phyloP scores from a whole-genome alignment of 2,113 vertebrate species.

The Polypterus bichir region DNA sequence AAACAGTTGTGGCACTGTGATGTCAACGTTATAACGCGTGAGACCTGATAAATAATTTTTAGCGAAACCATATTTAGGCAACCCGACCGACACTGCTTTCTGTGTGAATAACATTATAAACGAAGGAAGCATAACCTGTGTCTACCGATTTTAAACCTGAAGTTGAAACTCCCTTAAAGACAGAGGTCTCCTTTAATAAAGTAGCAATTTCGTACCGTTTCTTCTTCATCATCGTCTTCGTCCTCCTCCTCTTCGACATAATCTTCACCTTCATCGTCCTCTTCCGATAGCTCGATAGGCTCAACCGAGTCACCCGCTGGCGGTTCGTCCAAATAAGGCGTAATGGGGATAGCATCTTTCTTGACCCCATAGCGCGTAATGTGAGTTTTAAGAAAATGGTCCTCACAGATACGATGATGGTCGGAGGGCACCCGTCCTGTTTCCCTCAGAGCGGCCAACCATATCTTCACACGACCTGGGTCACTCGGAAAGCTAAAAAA shows the following conservation, averaged over 20 bases:
- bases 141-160: too few relatives aligned
- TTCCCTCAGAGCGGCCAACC: slow-evolving; percentile 50
- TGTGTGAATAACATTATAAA: too few relatives aligned
- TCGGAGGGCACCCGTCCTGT: slow-evolving; percentile 22
- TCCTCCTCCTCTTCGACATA: slow-evolving; percentile 26
- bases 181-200: not conserved
- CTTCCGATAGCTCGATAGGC: slow-evolving; percentile 21
- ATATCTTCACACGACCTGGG: slow-evolving; percentile 35
- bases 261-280: slow-evolving; percentile 21
- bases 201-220: slow-evolving; percentile 39
- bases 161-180: too few relatives aligned
- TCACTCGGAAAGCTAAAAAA: slow-evolving; percentile 32
- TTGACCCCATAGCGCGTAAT: slow-evolving; percentile 29
- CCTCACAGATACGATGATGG: slow-evolving; percentile 43
- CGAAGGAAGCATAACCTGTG: too few relatives aligned
- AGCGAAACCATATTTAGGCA: too few relatives aligned
- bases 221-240: slow-evolving; percentile 21
- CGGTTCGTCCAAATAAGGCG: slow-evolving; percentile 34
- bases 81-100: too few relatives aligned
- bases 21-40: too few relatives aligned
- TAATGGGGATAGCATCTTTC: slow-evolving; percentile 46
- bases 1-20: too few relatives aligned
- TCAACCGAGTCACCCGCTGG: slow-evolving; percentile 9
- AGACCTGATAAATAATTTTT: too few relatives aligned
- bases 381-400: slow-evolving; percentile 53